A percentile compares a stretch with the other conserved stretches of the same genome.
These are phyloP conservation scores for Xiphophorus couchianus DNA, from an alignment of 2,113 vertebrate genomes.

Conservation along the genomic window DNA sequence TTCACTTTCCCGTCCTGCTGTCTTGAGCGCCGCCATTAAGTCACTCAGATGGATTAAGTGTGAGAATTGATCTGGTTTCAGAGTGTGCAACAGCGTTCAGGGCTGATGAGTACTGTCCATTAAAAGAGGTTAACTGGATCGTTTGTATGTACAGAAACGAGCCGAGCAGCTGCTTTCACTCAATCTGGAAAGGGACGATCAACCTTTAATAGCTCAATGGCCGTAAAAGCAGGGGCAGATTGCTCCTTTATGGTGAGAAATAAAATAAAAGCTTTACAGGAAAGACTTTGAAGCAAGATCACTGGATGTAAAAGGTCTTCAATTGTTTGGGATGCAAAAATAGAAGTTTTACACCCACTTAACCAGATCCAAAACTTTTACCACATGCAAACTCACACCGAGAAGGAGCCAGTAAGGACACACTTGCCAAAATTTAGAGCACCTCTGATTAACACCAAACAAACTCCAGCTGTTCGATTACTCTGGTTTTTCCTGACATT, in stretches of 20 bases:
- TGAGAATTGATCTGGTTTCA: conserved; percentile 58
- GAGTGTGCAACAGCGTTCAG: conserved; percentile 29
- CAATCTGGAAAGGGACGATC: conserved; percentile 44
- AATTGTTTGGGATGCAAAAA: neutral
- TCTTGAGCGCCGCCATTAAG: conserved; percentile 39
- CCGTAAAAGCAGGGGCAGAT: conserved; percentile 41
- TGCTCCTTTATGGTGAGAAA: conserved; percentile 42
- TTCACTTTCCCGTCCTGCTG: conserved; percentile 25
- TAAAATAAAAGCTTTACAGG: conserved; percentile 43
- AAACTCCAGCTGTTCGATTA: neutral
- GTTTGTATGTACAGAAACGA: conserved; percentile 54
- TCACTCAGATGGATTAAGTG: conserved; percentile 48
- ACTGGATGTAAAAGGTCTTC: neutral
- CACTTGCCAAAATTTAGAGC: neutral
- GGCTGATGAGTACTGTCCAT: conserved; percentile 59
- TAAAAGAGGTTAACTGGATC: conserved; percentile 54
- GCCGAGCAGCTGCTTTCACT: conserved; percentile 32
- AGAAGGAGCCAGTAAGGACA: neutral
- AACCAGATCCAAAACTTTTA: neutral
- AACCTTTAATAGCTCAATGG: conserved; percentile 52
- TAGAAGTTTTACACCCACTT: neutral
- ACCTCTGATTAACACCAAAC: no score
- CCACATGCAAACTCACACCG: neutral
- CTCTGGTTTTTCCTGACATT: neutral
- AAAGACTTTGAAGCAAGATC: conserved; percentile 9